phyloP scores from a whole-genome alignment of 2,888 invertebrate genomes.

The Escarpia spicata region DNA sequence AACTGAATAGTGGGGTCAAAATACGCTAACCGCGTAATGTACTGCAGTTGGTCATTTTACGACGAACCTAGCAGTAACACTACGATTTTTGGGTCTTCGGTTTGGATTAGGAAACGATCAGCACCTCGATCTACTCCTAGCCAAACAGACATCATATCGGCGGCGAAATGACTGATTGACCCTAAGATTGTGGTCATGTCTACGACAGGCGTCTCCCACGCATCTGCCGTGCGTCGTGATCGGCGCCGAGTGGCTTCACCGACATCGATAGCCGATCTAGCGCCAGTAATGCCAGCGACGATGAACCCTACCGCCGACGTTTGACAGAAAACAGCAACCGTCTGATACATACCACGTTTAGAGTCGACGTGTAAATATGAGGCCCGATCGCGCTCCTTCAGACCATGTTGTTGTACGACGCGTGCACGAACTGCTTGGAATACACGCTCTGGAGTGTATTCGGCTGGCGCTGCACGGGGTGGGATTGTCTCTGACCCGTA shows the following conservation, averaged over 20 bases:
- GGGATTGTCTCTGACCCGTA: slow-evolving; percentile 5
- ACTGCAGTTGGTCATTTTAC: too few relatives aligned
- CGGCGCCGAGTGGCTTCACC: background rate
- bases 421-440: too few relatives aligned
- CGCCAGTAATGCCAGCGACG: background rate
- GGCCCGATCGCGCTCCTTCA: background rate
- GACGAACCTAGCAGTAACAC: too few relatives aligned
- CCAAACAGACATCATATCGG: too few relatives aligned
- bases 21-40: too few relatives aligned
- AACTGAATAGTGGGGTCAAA: too few relatives aligned
- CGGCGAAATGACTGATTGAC: too few relatives aligned
- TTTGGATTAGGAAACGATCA: too few relatives aligned
- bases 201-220: background rate
- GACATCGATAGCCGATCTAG: background rate
- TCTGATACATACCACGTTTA: background rate
- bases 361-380: background rate
- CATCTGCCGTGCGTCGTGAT: background rate
- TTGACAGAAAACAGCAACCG: background rate
- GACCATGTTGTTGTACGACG: background rate
- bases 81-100: too few relatives aligned
- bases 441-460: background rate
- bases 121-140: too few relatives aligned
- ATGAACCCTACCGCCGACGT: background rate
- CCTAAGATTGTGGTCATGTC: background rate
- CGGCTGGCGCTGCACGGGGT: background rate